Evolutionary conservation across 2,797 vertebrate species (phyloP).

Genomic region (Meda fulgida): DNA sequence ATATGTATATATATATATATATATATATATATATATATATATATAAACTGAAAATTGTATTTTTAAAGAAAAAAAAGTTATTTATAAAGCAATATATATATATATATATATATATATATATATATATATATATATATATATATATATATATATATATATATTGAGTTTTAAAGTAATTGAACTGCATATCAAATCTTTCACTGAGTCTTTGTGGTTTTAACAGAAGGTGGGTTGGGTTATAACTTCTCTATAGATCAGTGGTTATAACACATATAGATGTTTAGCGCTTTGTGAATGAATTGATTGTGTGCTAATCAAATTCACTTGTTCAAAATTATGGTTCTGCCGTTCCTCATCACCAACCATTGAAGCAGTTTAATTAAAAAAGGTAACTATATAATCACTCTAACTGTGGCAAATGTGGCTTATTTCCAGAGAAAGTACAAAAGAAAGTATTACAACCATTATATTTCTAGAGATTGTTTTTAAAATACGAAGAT

Average conservation of each 20-base stretch:
- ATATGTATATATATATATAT: no score
- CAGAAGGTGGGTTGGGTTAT: no score
- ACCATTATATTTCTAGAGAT: neutral
- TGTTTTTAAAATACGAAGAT: neutral
- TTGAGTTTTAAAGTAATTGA: neutral
- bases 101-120: no score
- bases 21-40: no score
- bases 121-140: no score
- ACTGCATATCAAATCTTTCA: neutral
- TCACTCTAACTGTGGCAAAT: neutral
- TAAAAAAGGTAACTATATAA: neutral
- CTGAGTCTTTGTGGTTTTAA: no score
- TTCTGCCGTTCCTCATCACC: neutral
- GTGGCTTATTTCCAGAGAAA: neutral
- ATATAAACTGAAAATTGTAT: neutral
- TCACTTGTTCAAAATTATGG: neutral
- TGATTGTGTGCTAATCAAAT: slow-evolving; percentile 20
- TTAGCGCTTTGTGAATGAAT: neutral
- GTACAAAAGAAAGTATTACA: neutral
- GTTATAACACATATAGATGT: no score
- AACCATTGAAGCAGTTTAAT: neutral
- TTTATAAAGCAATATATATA: no score
- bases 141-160: no score
- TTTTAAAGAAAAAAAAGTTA: no score
- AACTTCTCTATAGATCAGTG: no score